Base-by-base conservation (phyloP, 2,797 vertebrate species). In the Gephyroberyx darwinii region DNA sequence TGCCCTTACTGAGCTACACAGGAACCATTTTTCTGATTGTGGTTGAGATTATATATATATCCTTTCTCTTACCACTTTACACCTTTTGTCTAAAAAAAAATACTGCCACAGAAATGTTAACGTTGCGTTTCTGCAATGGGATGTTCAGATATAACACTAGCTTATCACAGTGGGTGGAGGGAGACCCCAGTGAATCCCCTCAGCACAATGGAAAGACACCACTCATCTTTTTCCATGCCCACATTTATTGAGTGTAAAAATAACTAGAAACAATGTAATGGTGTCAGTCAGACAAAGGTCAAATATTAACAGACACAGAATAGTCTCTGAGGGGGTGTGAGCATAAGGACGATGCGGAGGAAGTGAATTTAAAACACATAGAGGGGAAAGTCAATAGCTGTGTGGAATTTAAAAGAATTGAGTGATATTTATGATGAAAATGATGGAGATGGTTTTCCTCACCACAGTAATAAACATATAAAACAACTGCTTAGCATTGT, bases 111-210 rank as follows among this genome's bases (percentile, higher is more conserved):
- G 10, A 22, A 2, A 1, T 4, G 1, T 6, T n/a, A 3, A 37
- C 33, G 53, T 56, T 54, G 7, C 41, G n/a, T 60, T 54, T 19
- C 43, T 19, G 22, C 2, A 19, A 0, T 19, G 8, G 53, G 6
- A 22, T 0, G 2, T 19, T 33, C 16, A 37, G 52, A 17, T 33
- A 2, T 13, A 19, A n/a, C 14, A 6, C 3, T 26, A 31, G 16
- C 8, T 47, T 7, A 51, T 8, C 30, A 14, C 70, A 10, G 82
- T 84, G 81, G 81, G 83, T 59, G 84, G 77, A 74, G 74, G 69
- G 81, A 82, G 77, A 83, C 80, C 60, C 78, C 65, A 64, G 83
- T 65, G 77, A 82, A 71, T 80, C 71, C 84, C 80, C 84, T 80
- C 54, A 16, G 53, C 22, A 48, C 12, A 1, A 17, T 56, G 13